A percentile compares a stretch with the other conserved stretches of the same genome.
Conservation (phyloP, 2,888 invertebrate genomes). For the Hesperia comma region DNA sequence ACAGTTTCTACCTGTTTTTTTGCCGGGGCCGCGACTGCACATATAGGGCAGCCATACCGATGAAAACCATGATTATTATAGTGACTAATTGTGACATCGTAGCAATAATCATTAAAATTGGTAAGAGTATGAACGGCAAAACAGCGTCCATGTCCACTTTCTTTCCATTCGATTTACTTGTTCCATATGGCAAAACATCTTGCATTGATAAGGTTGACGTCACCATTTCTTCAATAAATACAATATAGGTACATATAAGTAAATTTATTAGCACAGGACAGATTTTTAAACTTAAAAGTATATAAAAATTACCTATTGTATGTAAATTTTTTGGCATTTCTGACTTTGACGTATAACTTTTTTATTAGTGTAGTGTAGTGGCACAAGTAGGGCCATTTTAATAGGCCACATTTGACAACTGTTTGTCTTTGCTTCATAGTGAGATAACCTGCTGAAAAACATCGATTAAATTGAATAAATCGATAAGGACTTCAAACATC, state of each 20-base stretch:
- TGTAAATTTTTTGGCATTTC: no score
- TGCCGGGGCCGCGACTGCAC: conserved; percentile 72
- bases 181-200: conserved; percentile 63
- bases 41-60: conserved; percentile 73
- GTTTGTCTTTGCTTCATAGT: no score
- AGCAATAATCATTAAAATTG: conserved; percentile 64
- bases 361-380: no score
- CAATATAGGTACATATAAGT: neutral
- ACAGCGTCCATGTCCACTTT: conserved; percentile 68
- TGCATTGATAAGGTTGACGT: conserved; percentile 60
- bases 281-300: no score
- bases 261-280: neutral
- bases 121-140: conserved; percentile 72
- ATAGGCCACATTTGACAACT: no score
- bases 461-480: no score
- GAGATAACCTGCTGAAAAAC: no score
- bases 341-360: no score
- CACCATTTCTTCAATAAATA: conserved; percentile 49
- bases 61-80: conserved; percentile 68
- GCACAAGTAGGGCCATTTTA: no score
- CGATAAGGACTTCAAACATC: no score
- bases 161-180: conserved; percentile 57
- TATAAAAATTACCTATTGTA: no score
- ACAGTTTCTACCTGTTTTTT: conserved; percentile 66
- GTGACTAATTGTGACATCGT: conserved; percentile 67